These are phyloP conservation scores for Regulus satrapa DNA, from an alignment of 2,113 vertebrate species.

Conservation along the genomic window DNA sequence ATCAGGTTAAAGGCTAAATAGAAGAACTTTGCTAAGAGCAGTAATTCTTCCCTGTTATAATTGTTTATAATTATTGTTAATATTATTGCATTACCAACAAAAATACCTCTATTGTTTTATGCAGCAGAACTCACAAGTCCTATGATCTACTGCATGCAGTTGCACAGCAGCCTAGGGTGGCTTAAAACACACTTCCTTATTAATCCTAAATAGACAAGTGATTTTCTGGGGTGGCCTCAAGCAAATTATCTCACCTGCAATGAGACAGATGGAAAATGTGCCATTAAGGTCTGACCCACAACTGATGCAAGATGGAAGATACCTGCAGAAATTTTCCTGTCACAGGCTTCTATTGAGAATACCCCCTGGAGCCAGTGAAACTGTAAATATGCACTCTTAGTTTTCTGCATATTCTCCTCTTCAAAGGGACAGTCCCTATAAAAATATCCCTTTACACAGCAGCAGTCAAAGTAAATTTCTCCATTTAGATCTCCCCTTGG, in stretches of 20 bases:
- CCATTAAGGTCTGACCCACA: background rate
- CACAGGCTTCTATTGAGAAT: background rate
- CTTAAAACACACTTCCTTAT: background rate
- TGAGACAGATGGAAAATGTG: background rate
- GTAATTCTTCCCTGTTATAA: background rate
- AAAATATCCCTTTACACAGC: background rate
- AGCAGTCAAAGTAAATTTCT: background rate
- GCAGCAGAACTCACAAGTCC: background rate
- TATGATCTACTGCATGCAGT: background rate
- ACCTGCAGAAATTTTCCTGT: background rate
- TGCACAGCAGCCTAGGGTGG: background rate
- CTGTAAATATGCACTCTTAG: accelerated
- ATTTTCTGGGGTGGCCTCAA: background rate
- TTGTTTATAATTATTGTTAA: background rate
- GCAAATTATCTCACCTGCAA: background rate
- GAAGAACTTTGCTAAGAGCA: background rate
- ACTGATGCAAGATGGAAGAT: background rate
- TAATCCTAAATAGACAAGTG: background rate
- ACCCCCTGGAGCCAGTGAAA: background rate
- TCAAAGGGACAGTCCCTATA: background rate
- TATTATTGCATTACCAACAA: background rate
- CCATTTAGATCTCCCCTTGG: background rate
- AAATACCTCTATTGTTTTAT: background rate
- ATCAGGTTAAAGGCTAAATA: background rate
- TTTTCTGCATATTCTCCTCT: background rate